phyloP scores from a whole-genome alignment of 2,113 vertebrate species.

The Canis aureus region DNA sequence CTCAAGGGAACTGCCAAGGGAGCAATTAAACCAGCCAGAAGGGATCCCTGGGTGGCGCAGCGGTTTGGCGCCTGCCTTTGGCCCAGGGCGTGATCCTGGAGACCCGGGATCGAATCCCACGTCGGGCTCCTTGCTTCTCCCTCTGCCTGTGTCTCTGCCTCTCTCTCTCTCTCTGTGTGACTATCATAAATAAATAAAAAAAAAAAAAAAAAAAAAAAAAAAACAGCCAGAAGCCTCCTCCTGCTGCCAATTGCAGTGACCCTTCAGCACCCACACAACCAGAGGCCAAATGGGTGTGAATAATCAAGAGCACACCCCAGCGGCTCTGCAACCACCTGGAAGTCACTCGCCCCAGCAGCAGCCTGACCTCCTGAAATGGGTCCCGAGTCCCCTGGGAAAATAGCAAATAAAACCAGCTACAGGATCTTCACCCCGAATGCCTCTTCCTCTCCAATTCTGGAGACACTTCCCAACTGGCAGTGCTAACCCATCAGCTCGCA shows the following conservation, averaged over 20 bases:
- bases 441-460: not conserved
- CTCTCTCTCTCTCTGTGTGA: too few relatives aligned
- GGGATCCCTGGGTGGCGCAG: too few relatives aligned
- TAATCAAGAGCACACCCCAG: not conserved
- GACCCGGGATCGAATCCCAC: too few relatives aligned
- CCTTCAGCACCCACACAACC: not conserved
- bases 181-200: too few relatives aligned
- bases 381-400: not conserved
- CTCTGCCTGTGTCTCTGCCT: too few relatives aligned
- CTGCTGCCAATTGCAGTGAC: not conserved
- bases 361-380: not conserved
- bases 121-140: too few relatives aligned
- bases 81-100: too few relatives aligned
- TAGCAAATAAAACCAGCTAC: not conserved
- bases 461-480: not conserved
- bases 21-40: too few relatives aligned
- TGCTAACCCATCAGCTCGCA: rapidly evolving
- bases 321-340: not conserved
- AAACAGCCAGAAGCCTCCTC: not conserved
- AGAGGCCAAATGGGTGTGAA: not conserved
- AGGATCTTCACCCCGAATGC: rapidly evolving
- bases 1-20: not conserved
- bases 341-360: not conserved
- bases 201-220: too few relatives aligned
- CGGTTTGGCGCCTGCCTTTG: too few relatives aligned